These are phyloP conservation scores for Pachydiplax longipennis DNA, from an alignment of 2,888 invertebrate genomes.

Conservation along the genomic window DNA sequence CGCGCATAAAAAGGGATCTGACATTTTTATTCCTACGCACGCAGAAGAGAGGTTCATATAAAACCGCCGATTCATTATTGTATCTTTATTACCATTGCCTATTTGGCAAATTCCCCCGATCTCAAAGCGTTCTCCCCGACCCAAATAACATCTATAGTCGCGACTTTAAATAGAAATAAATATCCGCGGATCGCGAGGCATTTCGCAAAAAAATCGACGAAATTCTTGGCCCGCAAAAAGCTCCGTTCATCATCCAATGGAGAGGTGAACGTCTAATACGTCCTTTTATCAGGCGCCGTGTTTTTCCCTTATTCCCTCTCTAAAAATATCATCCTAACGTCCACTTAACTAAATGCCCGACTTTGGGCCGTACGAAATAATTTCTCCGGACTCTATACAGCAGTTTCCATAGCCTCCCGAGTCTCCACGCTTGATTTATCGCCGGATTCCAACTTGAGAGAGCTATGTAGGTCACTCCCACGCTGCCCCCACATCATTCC, in stretches of 20 bases:
- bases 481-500: neutral
- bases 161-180: too few relatives aligned
- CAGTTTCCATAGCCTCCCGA: neutral
- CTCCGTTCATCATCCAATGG: neutral
- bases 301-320: neutral
- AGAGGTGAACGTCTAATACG: neutral
- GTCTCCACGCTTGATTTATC: conserved; percentile 5
- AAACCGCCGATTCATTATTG: too few relatives aligned
- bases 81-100: too few relatives aligned
- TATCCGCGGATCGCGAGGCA: too few relatives aligned
- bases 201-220: neutral
- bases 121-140: too few relatives aligned
- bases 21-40: too few relatives aligned
- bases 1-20: too few relatives aligned
- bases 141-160: too few relatives aligned
- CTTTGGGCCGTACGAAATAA: neutral
- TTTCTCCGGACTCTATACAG: neutral
- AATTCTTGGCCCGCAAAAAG: too few relatives aligned
- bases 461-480: conserved; percentile 7
- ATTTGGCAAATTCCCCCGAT: too few relatives aligned
- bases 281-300: neutral
- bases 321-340: neutral
- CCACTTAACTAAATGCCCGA: conserved; percentile 28
- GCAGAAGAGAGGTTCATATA: too few relatives aligned
- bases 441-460: neutral